phyloP scores from a whole-genome alignment of 2,888 invertebrate genomes.

The Empis stercorea region DNA sequence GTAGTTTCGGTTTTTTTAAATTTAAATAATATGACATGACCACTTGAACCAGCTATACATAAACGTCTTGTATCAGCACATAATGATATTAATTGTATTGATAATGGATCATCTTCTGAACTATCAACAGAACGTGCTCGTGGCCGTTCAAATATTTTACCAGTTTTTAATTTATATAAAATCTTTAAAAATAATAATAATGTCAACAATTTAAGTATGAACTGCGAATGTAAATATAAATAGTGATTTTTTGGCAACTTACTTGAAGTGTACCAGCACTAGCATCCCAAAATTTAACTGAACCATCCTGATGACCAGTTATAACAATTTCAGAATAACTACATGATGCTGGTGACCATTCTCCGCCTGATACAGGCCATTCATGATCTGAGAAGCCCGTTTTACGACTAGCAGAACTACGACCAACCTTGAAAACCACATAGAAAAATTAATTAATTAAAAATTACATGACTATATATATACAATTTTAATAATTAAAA shows the following conservation, averaged over 20 bases:
- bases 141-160: conserved; percentile 54
- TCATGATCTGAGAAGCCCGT: conserved; percentile 79
- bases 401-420: conserved; percentile 55
- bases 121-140: conserved; percentile 48
- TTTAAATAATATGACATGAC: conserved; percentile 90
- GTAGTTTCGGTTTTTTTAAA: conserved; percentile 84
- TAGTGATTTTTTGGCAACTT: background rate
- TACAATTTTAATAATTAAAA: background rate
- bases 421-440: conserved; percentile 44
- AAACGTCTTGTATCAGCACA: conserved; percentile 86
- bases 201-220: no score
- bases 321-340: conserved; percentile 97
- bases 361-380: conserved; percentile 96
- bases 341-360: conserved; percentile 89
- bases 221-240: conserved; percentile 2
- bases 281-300: conserved; percentile 98
- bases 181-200: conserved; percentile 37
- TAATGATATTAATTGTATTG: conserved; percentile 76
- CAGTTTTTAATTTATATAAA: conserved; percentile 94
- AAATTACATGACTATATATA: no score
- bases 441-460: background rate
- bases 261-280: conserved; percentile 86
- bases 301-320: conserved; percentile 98
- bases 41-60: conserved; percentile 80
- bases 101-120: conserved; percentile 75